Evolutionary conservation across 2,888 invertebrate genomes (phyloP).

Genomic region (Lucinisca nassula): DNA sequence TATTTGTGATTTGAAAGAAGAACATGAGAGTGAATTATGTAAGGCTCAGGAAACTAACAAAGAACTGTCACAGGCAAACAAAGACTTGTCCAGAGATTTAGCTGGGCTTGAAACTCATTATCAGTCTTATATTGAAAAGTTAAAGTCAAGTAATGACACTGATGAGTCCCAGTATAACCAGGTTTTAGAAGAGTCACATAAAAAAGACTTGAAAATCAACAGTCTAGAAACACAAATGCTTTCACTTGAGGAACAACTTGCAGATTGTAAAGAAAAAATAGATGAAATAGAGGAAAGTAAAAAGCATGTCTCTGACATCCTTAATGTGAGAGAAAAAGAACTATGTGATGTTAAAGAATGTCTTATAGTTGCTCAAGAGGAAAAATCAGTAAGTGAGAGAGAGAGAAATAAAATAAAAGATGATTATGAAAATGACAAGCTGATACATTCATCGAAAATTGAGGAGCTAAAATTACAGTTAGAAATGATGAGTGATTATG

Average conservation of each 20-base stretch:
- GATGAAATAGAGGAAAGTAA: conserved; percentile 68
- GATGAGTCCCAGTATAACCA: conserved; percentile 74
- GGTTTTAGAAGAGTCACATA: conserved; percentile 68
- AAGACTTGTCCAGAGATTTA: neutral
- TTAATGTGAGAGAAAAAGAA: conserved; percentile 33
- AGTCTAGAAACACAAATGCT: conserved; percentile 67
- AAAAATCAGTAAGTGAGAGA: conserved; percentile 43
- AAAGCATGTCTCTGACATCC: conserved; percentile 52
- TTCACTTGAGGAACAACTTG: conserved; percentile 61
- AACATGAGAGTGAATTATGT: neutral
- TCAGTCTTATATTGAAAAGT: conserved; percentile 75
- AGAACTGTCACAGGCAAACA: neutral
- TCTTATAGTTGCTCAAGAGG: conserved; percentile 35
- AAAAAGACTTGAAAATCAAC: conserved; percentile 76
- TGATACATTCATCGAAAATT: conserved; percentile 22
- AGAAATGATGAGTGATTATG: conserved; percentile 34
- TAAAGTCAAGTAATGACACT: conserved; percentile 70
- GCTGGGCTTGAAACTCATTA: conserved; percentile 61
- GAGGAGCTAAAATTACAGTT: neutral
- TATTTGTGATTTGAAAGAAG: conserved; percentile 13
- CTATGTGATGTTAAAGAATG: conserved; percentile 31
- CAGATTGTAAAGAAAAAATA: conserved; percentile 70
- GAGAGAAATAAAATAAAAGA: conserved; percentile 30
- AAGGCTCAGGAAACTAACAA: neutral
- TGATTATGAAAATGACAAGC: conserved; percentile 17